Base-by-base conservation (phyloP, 2,888 invertebrate genomes). In the Crioceris asparagi region DNA sequence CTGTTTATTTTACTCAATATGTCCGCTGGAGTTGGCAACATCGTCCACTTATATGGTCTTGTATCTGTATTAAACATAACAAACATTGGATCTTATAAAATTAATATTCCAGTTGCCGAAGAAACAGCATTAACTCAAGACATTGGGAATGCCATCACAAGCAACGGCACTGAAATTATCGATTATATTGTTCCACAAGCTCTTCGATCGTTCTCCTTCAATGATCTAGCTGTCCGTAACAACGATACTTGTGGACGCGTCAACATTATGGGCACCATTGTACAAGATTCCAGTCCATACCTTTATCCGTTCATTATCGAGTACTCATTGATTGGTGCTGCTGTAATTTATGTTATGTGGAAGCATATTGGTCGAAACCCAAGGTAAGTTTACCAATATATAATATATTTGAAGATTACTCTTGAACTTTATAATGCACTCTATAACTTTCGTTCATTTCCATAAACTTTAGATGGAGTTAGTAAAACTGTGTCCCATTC, bases 281-380 rank as follows among this genome's bases (percentile, higher is more conserved):
- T 92, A 6, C 79, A 85, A 54, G 91, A 91, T 59, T 85, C 93
- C 0, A 88, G 93, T 7, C 94, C 94, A 1, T 94, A 91, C 64
- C 72, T 94, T 34, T 96, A 88, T 67, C 94, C 94, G 1, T 93
- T 93, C 66, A 91, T 92, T 56, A 88, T 94, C 55, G 90, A 94
- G 62, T 94, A 94, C 67, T 91, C 92, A 44, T 69, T 94, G 47
- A 91, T 96, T 56, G 92, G 92, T 14, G 91, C 93, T 33, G 90
- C 92, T 35, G 92, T 94, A 26, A 82, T 93, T 55, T 93, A 90
- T 62, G 86, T 92, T 35, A 93, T 93, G 88, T 94, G 93, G 93
- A 83, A 86, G 60, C 88, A 88, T 60, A 90, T 91, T 62, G 90
- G 90, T 39, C 78, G 85, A 59, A 82, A 86, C 66, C 84, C 90